phyloP scores from a whole-genome alignment of 2,797 vertebrate genomes.

The Yasuhikotakia modesta region DNA sequence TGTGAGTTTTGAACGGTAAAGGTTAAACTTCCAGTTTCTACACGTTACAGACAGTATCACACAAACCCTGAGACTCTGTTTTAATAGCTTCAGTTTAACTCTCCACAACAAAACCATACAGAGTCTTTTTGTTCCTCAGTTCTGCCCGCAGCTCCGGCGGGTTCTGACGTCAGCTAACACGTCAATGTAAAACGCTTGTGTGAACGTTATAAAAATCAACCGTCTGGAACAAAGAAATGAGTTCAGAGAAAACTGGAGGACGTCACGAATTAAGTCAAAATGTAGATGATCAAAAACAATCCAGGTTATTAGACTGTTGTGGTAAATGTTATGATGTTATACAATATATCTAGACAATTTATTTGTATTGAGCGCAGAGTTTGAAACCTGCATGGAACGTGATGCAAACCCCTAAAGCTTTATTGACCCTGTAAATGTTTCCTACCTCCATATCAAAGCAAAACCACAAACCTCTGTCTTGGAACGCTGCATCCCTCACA shows the following conservation, averaged over 20 bases:
- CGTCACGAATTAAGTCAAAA: not conserved
- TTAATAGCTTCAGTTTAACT: not conserved
- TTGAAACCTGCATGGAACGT: conserved; percentile 17
- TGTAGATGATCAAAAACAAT: not conserved
- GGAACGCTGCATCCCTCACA: not conserved
- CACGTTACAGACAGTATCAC: not conserved
- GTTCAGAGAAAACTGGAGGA: not conserved
- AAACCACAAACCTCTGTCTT: not conserved
- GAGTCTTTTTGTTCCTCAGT: not conserved
- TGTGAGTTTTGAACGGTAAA: no score
- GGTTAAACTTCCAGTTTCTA: not conserved
- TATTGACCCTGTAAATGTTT: conserved; percentile 42
- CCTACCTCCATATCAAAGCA: conserved; percentile 2
- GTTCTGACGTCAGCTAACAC: not conserved
- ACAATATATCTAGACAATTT: not conserved
- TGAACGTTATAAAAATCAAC: conserved; percentile 1
- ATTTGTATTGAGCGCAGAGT: not conserved
- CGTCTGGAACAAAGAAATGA: not conserved
- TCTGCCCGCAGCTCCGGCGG: not conserved
- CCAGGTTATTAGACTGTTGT: not conserved
- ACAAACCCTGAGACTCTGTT: not conserved
- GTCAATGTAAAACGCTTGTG: not conserved
- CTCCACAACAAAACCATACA: not conserved
- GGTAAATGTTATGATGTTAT: not conserved
- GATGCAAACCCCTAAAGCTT: not conserved